phyloP scores from a whole-genome alignment of 2,797 vertebrate species.

The Phalanger gymnotis region DNA sequence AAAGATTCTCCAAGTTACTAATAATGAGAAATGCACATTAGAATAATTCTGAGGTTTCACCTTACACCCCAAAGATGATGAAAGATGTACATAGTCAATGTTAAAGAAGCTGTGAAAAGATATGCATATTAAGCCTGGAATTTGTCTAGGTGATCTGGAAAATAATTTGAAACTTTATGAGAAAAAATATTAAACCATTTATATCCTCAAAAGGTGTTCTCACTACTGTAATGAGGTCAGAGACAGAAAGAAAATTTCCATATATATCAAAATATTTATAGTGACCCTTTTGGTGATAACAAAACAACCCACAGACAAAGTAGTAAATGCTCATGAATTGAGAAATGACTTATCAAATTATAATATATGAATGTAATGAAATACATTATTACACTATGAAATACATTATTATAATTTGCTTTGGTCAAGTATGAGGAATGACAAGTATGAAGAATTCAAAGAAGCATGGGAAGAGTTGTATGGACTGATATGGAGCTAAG shows the following conservation, averaged over 20 bases:
- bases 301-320: not conserved
- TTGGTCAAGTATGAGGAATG: not conserved
- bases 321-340: not conserved
- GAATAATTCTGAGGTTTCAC: not conserved
- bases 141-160: not conserved
- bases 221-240: not conserved
- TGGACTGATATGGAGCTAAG: not conserved
- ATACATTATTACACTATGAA: not conserved
- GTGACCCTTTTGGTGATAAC: not conserved
- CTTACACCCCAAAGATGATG: not conserved
- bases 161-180: not conserved
- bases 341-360: not conserved
- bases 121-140: not conserved
- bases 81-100: not conserved
- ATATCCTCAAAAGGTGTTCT: not conserved
- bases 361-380: not conserved
- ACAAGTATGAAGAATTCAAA: not conserved
- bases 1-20: not conserved
- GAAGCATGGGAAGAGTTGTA: not conserved
- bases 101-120: not conserved
- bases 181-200: not conserved
- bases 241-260: not conserved
- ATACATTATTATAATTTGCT: not conserved
- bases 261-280: not conserved
- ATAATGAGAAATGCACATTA: not conserved